These are phyloP conservation scores for Serinus canaria DNA, from an alignment of 2,113 vertebrate genomes.

Conservation along the genomic window DNA sequence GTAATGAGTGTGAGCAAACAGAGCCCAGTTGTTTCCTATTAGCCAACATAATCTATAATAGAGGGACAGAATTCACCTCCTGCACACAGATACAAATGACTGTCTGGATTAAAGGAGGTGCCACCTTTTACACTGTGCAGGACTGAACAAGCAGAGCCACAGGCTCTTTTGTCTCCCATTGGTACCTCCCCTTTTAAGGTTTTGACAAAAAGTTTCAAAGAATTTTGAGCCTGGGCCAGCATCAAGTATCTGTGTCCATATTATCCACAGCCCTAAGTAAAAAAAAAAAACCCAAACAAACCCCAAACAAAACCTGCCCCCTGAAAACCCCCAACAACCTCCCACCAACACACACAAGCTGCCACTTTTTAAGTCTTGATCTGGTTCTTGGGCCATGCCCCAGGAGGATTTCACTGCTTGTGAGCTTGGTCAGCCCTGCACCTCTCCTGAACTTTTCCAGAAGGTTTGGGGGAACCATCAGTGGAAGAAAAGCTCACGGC, in stretches of 20 bases:
- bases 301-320: background rate
- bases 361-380: background rate
- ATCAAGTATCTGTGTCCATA: background rate
- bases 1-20: background rate
- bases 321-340: too few relatives aligned
- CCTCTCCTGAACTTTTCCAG: background rate
- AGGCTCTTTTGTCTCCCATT: background rate
- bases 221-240: background rate
- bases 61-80: background rate
- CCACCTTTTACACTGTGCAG: background rate
- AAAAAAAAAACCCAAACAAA: background rate
- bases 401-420: background rate
- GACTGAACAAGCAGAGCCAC: background rate
- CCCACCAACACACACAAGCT: background rate
- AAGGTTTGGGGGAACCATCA: background rate
- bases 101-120: background rate
- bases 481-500: background rate
- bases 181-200: background rate
- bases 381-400: background rate
- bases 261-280: background rate
- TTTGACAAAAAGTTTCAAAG: background rate
- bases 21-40: background rate
- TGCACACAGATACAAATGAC: background rate
- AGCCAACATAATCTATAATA: background rate
- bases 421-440: background rate